Percentiles rank a stretch among this genome's conserved stretches.
Conservation (phyloP, 2,888 invertebrate species). For the Salticus scenicus region DNA sequence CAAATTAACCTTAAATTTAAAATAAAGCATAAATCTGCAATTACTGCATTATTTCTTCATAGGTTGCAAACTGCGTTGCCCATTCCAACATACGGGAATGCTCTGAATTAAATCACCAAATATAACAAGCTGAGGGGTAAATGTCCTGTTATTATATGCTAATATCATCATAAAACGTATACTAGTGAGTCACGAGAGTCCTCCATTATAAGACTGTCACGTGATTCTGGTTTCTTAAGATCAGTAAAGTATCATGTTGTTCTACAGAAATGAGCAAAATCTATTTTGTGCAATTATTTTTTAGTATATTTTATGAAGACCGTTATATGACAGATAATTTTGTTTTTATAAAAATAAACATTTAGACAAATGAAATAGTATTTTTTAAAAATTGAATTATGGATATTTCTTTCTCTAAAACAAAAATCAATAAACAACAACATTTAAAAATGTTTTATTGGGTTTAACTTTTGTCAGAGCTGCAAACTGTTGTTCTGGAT, state of each 20-base stretch:
- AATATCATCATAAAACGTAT: constrained; percentile 40
- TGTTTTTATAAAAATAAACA: too few relatives aligned
- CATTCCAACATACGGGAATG: neutral
- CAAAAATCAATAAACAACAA: too few relatives aligned
- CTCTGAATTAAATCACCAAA: constrained; percentile 63
- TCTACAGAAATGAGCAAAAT: too few relatives aligned
- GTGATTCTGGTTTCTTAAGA: neutral
- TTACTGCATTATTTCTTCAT: constrained; percentile 19
- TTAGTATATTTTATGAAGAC: too few relatives aligned
- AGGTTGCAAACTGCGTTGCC: neutral
- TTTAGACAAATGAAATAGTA: too few relatives aligned
- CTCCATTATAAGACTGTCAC: constrained; percentile 43
- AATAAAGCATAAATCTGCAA: constrained; percentile 41
- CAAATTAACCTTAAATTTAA: constrained; percentile 22
- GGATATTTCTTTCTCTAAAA: too few relatives aligned
- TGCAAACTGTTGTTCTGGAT: too few relatives aligned
- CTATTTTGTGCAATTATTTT: too few relatives aligned
- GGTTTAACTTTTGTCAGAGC: too few relatives aligned
- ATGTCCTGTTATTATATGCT: constrained; percentile 68
- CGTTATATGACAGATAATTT: too few relatives aligned
- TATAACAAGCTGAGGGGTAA: constrained; percentile 56
- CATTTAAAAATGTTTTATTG: too few relatives aligned
- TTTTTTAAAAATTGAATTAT: too few relatives aligned
- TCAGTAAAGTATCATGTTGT: neutral
- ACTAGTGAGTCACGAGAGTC: constrained; percentile 49